Base-by-base conservation (phyloP, 2,888 invertebrate species). In the Sarcophaga subvicina region DNA sequence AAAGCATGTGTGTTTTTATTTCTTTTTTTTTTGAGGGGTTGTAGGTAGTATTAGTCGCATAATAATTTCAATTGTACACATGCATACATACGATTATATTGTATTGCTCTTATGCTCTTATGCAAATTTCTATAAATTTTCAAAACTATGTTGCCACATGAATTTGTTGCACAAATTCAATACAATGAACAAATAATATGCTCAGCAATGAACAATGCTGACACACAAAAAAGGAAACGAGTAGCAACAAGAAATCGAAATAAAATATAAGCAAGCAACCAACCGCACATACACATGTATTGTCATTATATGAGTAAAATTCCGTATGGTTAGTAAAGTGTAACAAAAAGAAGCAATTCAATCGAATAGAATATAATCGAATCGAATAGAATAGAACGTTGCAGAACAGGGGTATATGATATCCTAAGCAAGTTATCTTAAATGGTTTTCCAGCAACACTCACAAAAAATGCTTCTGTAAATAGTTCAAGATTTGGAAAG, bases 131-230 rank as follows among this genome's bases (percentile, higher is more conserved):
- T 22, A 83, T 73, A 73, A 78, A 73, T 71, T 85, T 66, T 17
- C 54, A 17, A 37, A 63, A 85, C 72, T 73, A 54, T 77, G 73
- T 78, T 85, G 66, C 73, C 77, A 75, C 22, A 70, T 63, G 73
- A 78, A 78, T 78, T 85, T 81, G 81, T 85, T 73, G 69, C 73
- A 78, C 72, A 71, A 84, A 73, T 81, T 69, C 69, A 69, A 69
- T 78, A 75, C 47, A 78, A 78, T 80, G 78, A 47, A 37, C 37
- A 10, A 37, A 37, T 37, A 37, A 37, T 37, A 37, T 37, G 37
- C 37, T 1, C 37, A 37, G 37, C 47, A 78, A 78, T 80, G 78
- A 60, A 62, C 25, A 60, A 14, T 73, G 59, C 4, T 47, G 20
- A 60, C 4, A 27, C 49, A n/a, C n/a, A 75, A 59, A 49, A 6